These are phyloP conservation scores for Corythucha ciliata DNA, from an alignment of 2,888 invertebrate genomes.

Conservation along the genomic window DNA sequence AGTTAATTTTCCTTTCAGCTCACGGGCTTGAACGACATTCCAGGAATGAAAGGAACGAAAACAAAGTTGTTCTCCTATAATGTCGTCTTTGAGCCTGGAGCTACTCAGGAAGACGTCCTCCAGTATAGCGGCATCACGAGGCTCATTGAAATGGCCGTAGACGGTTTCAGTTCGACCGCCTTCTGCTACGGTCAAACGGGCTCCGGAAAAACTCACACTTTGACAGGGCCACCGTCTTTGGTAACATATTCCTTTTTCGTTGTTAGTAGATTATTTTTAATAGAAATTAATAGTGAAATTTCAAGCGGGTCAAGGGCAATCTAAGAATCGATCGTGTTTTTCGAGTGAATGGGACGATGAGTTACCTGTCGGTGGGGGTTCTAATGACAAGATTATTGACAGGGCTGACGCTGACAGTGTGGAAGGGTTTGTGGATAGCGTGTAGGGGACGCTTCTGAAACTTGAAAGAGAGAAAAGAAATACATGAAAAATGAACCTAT, in stretches of 20 bases:
- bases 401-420: too few relatives aligned
- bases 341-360: too few relatives aligned
- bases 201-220: slow-evolving; percentile 90
- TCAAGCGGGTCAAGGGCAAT: background rate
- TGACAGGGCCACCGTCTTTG: slow-evolving; percentile 82
- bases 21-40: slow-evolving; percentile 31
- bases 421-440: too few relatives aligned
- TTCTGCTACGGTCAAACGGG: slow-evolving; percentile 97
- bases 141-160: slow-evolving; percentile 86
- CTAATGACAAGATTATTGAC: too few relatives aligned
- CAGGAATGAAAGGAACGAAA: slow-evolving; percentile 47
- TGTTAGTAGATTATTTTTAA: background rate
- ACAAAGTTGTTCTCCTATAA: slow-evolving; percentile 88
- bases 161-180: slow-evolving; percentile 87
- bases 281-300: background rate
- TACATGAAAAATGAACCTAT: too few relatives aligned
- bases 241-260: slow-evolving; percentile 48
- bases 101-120: slow-evolving; percentile 72
- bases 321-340: background rate
- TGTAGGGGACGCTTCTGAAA: too few relatives aligned
- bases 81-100: slow-evolving; percentile 86
- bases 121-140: slow-evolving; percentile 84
- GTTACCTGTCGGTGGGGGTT: too few relatives aligned
- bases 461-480: too few relatives aligned
- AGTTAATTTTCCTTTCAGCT: slow-evolving; percentile 26